A percentile compares a stretch with the other conserved stretches of the same genome.
phyloP scores from a whole-genome alignment of 2,113 vertebrate genomes.

The Phalacrocorax aristotelis region DNA sequence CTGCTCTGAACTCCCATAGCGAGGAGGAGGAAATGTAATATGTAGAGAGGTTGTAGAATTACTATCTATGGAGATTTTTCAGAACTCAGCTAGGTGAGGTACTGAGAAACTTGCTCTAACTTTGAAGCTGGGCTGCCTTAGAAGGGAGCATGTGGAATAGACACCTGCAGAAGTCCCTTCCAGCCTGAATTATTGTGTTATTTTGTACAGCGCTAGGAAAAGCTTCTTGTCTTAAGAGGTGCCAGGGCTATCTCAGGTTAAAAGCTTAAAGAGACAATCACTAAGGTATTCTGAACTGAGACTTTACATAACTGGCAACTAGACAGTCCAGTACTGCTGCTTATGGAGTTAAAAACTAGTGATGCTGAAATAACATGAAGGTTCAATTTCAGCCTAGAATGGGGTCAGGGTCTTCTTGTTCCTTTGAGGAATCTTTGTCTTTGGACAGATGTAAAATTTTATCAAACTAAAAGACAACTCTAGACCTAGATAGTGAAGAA shows the following conservation, averaged over 20 bases:
- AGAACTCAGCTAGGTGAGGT: not conserved
- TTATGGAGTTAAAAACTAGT: not conserved
- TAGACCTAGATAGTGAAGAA: not conserved
- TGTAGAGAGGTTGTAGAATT: not conserved
- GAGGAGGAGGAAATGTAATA: not conserved
- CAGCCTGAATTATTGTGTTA: not conserved
- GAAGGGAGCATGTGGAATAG: not conserved
- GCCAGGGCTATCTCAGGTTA: not conserved
- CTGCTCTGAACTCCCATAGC: not conserved
- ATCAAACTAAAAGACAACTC: not conserved
- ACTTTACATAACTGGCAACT: not conserved
- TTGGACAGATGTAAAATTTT: not conserved
- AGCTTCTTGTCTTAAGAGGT: not conserved
- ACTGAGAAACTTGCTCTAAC: not conserved
- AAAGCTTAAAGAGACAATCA: not conserved
- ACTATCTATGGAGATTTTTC: not conserved
- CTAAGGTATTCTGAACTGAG: not conserved
- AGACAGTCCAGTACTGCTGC: not conserved
- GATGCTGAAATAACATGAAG: not conserved
- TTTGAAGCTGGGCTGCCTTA: not conserved
- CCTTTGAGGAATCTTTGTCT: not conserved
- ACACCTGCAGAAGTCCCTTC: not conserved
- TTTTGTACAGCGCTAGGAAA: not conserved
- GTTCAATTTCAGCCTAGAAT: not conserved
- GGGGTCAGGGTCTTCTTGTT: not conserved